Evolutionary conservation across 2,888 invertebrate species (phyloP).

Genomic region (Pseudococcus viburni): DNA sequence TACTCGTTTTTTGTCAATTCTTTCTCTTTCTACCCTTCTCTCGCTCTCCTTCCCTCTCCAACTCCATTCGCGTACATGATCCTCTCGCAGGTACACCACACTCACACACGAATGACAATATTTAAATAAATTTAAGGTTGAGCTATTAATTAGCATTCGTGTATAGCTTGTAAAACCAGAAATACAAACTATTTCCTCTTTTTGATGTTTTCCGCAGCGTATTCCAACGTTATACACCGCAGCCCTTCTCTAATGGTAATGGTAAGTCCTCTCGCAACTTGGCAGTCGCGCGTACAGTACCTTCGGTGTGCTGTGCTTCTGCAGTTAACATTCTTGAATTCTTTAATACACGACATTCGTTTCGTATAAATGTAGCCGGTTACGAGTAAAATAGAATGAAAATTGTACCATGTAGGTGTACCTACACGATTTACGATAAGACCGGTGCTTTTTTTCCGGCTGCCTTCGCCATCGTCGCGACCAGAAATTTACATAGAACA

Average conservation of each 20-base stretch:
- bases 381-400: slow-evolving; percentile 13
- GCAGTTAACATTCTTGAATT: slow-evolving; percentile 20
- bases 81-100: neutral
- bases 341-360: slow-evolving; percentile 30
- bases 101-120: slow-evolving; percentile 21
- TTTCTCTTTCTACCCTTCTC: too few species aligned
- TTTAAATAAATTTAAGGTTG: slow-evolving; percentile 52
- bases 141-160: slow-evolving; percentile 55
- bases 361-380: neutral
- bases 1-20: too few species aligned
- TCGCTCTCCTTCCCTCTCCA: neutral
- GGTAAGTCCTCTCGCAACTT: too few species aligned
- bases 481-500: slow-evolving; percentile 17
- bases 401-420: slow-evolving; percentile 37
- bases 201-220: slow-evolving; percentile 41
- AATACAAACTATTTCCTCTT: slow-evolving; percentile 48
- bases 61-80: neutral
- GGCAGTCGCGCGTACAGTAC: too few species aligned
- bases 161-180: slow-evolving; percentile 50
- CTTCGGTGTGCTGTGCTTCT: neutral
- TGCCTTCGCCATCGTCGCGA: neutral
- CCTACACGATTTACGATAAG: slow-evolving; percentile 33
- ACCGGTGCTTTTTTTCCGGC: neutral
- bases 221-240: neutral
- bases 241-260: neutral